Evolutionary conservation across 2,888 invertebrate genomes (phyloP).

Genomic region (Sarcophaga variegata): DNA sequence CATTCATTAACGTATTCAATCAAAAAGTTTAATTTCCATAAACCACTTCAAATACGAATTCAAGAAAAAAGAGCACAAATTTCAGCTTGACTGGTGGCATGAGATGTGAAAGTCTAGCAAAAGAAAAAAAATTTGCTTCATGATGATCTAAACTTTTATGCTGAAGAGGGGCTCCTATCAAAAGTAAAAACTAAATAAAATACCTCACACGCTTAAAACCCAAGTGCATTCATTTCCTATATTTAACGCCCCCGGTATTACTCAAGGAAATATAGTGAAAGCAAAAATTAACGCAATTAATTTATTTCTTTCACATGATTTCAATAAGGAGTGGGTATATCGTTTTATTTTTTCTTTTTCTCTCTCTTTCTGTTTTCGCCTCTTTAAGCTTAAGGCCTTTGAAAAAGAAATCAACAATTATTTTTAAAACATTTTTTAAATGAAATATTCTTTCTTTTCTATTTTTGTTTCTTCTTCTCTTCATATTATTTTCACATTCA

Average conservation of each 20-base stretch:
- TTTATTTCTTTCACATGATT: conserved; percentile 29
- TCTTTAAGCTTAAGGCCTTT: conserved; percentile 40
- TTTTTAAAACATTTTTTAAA: conserved; percentile 57
- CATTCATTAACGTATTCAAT: neutral
- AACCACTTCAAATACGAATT: neutral
- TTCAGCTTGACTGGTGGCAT: neutral
- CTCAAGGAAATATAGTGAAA: neutral
- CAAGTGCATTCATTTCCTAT: neutral
- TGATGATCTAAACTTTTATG: neutral
- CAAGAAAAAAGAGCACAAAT: neutral
- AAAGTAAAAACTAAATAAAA: neutral
- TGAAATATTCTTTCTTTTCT: conserved; percentile 39
- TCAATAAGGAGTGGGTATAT: neutral
- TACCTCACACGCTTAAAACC: neutral
- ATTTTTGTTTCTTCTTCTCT: neutral
- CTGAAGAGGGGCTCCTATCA: neutral
- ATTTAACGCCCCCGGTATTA: conserved; percentile 6
- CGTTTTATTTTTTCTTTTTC: conserved; percentile 5
- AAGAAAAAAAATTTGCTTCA: neutral
- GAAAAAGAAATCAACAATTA: conserved; percentile 51
- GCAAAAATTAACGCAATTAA: conserved; percentile 66
- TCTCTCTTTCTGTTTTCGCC: conserved; percentile 4
- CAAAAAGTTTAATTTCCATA: neutral
- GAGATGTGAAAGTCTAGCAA: neutral
- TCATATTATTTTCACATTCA: neutral